Evolutionary conservation across 2,888 invertebrate species (phyloP), one percentile per base, ranked within the genome.

Genomic region (Ichneumoninae sp.): DNA sequence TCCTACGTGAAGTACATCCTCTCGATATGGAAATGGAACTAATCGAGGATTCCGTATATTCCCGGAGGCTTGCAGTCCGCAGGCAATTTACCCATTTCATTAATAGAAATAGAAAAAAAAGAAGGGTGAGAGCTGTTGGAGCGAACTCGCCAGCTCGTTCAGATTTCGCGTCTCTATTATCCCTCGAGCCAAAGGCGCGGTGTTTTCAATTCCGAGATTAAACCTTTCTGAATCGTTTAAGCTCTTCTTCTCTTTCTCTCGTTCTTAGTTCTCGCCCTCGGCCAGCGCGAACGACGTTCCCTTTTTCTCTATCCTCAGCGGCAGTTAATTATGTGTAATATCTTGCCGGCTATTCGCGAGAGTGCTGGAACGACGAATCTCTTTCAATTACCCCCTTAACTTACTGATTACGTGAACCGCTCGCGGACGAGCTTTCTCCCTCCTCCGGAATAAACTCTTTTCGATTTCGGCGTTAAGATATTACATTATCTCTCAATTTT

Each of bases 241-340:
- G 77, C 69, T 78, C 75, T 22, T 60, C 7, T 47, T 60, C 77
- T 73, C 63, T 79, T 80, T 83, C 78, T 69, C 71, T 69, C 81
- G 47, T 54, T 54, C 71, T 52, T 70, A 54, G 10, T 13, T 47
- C 44, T 16, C 44, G 40, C 73, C 76, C 74, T 77, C 54, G 57
- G 69, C 80, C 73, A 63, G 47, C 75, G 76, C 69, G 69, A 68
- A 36, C 52, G 33, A 78, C 50, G 65, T 57, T 83, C 66, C 70
- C 60, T 50, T 66, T 77, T 57, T 30, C 71, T 71, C 85, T 40
- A 70, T 81, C 74, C 81, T 81, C 40, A 75, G 57, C 81, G 71
- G 79, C 81, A 82, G 78, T 85, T 82, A 85, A 85, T 85, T 85
- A 85, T 85, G 75, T 85, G 85, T 85, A 85, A 85, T 79, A 79